Percentiles rank a stretch among this genome's conserved stretches.
Evolutionary conservation across 2,888 invertebrate genomes (phyloP).

Genomic region (Encarsia formosa): DNA sequence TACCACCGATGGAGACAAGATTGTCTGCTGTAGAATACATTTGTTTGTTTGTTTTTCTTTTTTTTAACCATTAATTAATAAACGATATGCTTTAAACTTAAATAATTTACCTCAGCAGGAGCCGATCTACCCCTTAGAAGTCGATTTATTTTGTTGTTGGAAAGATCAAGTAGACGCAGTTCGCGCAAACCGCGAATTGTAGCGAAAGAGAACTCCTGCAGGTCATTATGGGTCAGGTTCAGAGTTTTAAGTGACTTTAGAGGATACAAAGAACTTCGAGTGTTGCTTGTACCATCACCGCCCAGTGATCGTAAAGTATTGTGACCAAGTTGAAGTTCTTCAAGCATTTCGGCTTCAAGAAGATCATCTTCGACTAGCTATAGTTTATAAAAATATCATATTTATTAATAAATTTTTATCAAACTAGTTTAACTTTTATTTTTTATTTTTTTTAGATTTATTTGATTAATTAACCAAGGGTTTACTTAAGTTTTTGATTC

Average conservation of each 20-base stretch:
- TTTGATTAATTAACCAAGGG: no score
- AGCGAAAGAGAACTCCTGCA: conserved; percentile 74
- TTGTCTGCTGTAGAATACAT: conserved; percentile 20
- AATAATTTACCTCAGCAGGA: conserved; percentile 43
- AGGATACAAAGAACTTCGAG: conserved; percentile 62
- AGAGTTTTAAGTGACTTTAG: conserved; percentile 64
- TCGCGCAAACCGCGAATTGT: conserved; percentile 71
- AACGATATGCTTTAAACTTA: no score
- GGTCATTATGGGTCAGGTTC: conserved; percentile 72
- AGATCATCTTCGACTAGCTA: conserved; percentile 75
- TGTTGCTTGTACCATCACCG: conserved; percentile 31
- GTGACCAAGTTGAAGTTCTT: conserved; percentile 67
- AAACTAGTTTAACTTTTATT: no score
- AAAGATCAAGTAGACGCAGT: conserved; percentile 71
- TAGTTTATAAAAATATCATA: not conserved
- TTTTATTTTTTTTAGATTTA: no score
- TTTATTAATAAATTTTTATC: not conserved
- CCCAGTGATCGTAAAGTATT: conserved; percentile 66
- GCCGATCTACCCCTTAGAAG: conserved; percentile 40
- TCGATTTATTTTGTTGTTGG: conserved; percentile 68
- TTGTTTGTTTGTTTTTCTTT: no score
- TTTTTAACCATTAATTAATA: not conserved
- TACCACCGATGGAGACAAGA: conserved; percentile 25
- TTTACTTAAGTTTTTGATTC: no score
- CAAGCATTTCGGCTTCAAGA: conserved; percentile 64